These are phyloP conservation scores for Perca schrenkii DNA, from an alignment of 2,113 vertebrate species.

Conservation along the genomic window DNA sequence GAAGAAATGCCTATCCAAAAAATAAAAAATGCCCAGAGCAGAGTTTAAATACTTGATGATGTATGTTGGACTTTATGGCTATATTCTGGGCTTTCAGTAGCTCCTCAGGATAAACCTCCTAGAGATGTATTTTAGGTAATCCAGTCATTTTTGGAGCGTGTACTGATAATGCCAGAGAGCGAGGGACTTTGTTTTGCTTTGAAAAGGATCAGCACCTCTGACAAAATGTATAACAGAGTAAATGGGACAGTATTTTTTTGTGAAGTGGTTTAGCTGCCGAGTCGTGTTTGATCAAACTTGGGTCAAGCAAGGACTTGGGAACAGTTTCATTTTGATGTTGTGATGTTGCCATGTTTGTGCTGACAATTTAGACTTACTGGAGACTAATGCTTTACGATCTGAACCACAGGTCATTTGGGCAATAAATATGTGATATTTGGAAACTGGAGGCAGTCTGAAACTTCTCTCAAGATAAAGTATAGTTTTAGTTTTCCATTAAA, in stretches of 20 bases:
- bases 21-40: neutral
- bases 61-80: neutral
- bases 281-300: slow-evolving; percentile 56
- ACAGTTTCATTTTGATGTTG: neutral
- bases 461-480: neutral
- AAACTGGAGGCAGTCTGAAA: neutral
- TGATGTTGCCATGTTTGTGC: slow-evolving; percentile 6
- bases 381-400: slow-evolving; percentile 22
- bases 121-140: slow-evolving; percentile 13
- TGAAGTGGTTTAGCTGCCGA: slow-evolving; percentile 51
- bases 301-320: slow-evolving; percentile 28
- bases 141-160: neutral
- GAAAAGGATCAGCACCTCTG: slow-evolving; percentile 55
- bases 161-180: slow-evolving; percentile 36
- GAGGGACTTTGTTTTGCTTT: slow-evolving; percentile 26
- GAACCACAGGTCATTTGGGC: neutral
- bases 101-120: slow-evolving; percentile 8
- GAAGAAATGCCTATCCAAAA: neutral
- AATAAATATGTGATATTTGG: slow-evolving; percentile 14
- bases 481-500: slow-evolving; percentile 1
- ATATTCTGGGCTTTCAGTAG: neutral
- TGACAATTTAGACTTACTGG: neutral
- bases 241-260: slow-evolving; percentile 25
- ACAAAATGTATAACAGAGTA: slow-evolving; percentile 28
- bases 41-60: slow-evolving; percentile 22